A percentile compares a stretch with the other conserved stretches of the same genome.
phyloP scores from a whole-genome alignment of 2,113 vertebrate genomes.

The Puffinus mauretanicus region DNA sequence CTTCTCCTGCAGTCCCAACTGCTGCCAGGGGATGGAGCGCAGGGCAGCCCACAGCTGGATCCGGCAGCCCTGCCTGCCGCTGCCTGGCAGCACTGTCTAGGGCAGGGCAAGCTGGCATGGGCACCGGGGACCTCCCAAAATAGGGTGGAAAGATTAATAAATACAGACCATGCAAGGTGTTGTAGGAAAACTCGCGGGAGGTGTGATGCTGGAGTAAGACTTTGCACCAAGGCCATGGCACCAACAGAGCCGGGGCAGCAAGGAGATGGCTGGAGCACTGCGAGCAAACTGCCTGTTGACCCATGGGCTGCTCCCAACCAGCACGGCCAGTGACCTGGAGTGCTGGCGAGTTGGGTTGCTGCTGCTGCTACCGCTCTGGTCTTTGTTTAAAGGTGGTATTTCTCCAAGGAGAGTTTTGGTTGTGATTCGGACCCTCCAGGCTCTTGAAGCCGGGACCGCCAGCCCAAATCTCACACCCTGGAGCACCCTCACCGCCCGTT shows the following conservation, averaged over 20 bases:
- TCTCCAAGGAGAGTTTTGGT: not conserved
- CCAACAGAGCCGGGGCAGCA: not conserved
- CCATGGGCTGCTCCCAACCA: not conserved
- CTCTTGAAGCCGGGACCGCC: accelerated
- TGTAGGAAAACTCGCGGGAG: not conserved
- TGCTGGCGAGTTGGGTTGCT: accelerated
- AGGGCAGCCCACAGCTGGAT: not conserved
- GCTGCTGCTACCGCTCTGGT: not conserved
- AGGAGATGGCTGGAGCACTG: not conserved
- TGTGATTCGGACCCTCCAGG: not conserved
- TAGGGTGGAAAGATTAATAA: not conserved
- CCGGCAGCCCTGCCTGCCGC: not conserved
- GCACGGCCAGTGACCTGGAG: not conserved
- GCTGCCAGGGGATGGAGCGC: slow-evolving; percentile 37
- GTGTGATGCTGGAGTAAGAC: not conserved
- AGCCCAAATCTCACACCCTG: not conserved
- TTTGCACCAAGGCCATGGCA: not conserved
- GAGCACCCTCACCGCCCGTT: not conserved
- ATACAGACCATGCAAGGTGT: not conserved
- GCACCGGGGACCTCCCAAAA: not conserved
- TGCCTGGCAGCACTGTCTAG: not conserved
- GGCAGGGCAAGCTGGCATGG: not conserved
- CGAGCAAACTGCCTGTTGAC: not conserved
- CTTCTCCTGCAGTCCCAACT: slow-evolving; percentile 25
- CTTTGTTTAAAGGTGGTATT: not conserved